Evolutionary conservation across 2,888 invertebrate genomes (phyloP).

Genomic region (Chesias legatella): DNA sequence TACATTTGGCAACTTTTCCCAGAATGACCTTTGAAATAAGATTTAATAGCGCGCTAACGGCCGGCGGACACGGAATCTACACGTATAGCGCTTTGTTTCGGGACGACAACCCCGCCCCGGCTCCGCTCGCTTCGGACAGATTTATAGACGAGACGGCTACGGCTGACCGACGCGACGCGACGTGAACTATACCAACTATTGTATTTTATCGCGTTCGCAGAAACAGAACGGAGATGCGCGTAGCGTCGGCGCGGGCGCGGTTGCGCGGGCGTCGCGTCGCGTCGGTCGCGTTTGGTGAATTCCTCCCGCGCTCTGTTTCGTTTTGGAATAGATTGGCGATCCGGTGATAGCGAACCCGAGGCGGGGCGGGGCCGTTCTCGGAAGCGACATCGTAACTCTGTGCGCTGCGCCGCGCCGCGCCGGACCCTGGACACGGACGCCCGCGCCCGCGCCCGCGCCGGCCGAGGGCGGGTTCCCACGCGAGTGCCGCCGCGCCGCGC

Average conservation of each 20-base stretch:
- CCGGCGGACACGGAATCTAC: conserved; percentile 35
- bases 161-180: too few species aligned
- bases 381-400: conserved; percentile 5
- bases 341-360: conserved; percentile 4
- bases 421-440: too few species aligned
- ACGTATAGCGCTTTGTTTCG: conserved; percentile 21
- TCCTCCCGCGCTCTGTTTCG: conserved; percentile 1
- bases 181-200: conserved; percentile 30
- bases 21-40: conserved; percentile 34
- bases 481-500: background rate
- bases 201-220: conserved; percentile 43
- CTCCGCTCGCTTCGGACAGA: conserved; percentile 45
- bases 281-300: conserved; percentile 12
- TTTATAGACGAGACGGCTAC: conserved; percentile 56
- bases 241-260: conserved; percentile 10
- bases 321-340: conserved; percentile 9
- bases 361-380: conserved; percentile 3
- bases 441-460: background rate
- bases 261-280: conserved; percentile 11
- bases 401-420: background rate
- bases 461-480: conserved; percentile 5
- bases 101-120: conserved; percentile 49
- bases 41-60: conserved; percentile 29
- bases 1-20: conserved; percentile 29
- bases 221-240: too few species aligned